Base-by-base conservation (phyloP, 92 coral and sea anemone genomes). In the Galaxea fascicularis region DNA sequence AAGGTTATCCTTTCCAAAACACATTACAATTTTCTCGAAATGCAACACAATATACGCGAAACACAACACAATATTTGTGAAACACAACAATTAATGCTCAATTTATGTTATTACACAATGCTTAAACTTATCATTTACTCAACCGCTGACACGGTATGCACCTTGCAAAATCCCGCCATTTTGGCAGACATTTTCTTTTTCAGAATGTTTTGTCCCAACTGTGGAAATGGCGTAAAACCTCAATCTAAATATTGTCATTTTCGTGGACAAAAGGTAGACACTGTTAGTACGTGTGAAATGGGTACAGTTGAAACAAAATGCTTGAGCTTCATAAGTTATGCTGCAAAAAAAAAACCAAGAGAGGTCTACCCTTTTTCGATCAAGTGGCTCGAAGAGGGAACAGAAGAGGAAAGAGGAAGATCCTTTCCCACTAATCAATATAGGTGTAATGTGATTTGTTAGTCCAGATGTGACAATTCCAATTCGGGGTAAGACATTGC, bases 281-380 rank as follows among this genome's bases (percentile, higher is more conserved):
- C 46, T 49, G 39, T 21, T 57, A 16, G 24, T 24, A 25, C 18
- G 16, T 9, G 14, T 18, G 44, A 54, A 4, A 82, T 59, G 45
- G 76, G 49, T 66, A 26, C 10, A 71, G 69, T 29, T 59, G 59
- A 12, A 18, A 73, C 70, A 30, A 73, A 83, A 83, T 83, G 87
- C 71, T 44, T 72, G 46, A 73, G 60, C 71, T 83, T 83, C 71
- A 77, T 58, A 56, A 29, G 29, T 63, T 83, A 58, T 73, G 80
- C 87, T n/a, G 60, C 87, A n/a, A 57, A 62, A 83, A 63, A 83
- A 83, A 35, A 12, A 58, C 59, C 16, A 21, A 26, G 87, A 83
- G 70, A 59, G 87, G 58, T 58, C 80, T 14, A 83, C 80, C 31
- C 80, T 56, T 73, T 72, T 83, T 57, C 77, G 79, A 59, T 39